Evolutionary conservation across 2,113 vertebrate species (phyloP).

Genomic region (Puntigrus tetrazona): DNA sequence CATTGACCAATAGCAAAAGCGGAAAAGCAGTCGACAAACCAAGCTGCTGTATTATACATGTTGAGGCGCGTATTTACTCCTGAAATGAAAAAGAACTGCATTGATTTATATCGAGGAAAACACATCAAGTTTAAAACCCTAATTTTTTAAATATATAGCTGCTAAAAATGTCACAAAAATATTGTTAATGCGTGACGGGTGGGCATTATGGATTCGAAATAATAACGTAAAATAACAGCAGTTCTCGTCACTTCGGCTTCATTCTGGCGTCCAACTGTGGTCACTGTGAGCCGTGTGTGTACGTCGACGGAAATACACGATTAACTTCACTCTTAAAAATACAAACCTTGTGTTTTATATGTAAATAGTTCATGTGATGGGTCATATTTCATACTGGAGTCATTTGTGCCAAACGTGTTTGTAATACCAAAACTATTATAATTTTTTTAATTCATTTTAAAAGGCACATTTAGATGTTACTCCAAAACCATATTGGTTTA

Average conservation of each 20-base stretch:
- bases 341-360: background rate
- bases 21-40: slow-evolving; percentile 52
- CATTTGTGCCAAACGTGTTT: background rate
- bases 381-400: background rate
- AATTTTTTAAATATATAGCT: background rate
- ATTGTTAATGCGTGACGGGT: background rate
- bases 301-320: background rate
- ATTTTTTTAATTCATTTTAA: background rate
- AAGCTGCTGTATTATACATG: slow-evolving; percentile 50
- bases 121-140: slow-evolving; percentile 18
- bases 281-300: background rate
- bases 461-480: background rate
- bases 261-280: background rate
- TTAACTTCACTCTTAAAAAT: background rate
- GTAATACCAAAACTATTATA: background rate
- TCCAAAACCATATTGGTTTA: background rate
- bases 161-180: background rate
- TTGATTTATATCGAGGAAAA: slow-evolving; percentile 12
- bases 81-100: background rate
- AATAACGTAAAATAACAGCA: background rate
- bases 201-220: background rate
- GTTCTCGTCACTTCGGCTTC: background rate
- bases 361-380: background rate
- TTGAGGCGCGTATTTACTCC: slow-evolving; percentile 21
- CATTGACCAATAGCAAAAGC: slow-evolving; percentile 51